A percentile compares a stretch with the other conserved stretches of the same genome.
phyloP scores from a whole-genome alignment of 2,113 vertebrate species.

The Leptobrachium leishanense region DNA sequence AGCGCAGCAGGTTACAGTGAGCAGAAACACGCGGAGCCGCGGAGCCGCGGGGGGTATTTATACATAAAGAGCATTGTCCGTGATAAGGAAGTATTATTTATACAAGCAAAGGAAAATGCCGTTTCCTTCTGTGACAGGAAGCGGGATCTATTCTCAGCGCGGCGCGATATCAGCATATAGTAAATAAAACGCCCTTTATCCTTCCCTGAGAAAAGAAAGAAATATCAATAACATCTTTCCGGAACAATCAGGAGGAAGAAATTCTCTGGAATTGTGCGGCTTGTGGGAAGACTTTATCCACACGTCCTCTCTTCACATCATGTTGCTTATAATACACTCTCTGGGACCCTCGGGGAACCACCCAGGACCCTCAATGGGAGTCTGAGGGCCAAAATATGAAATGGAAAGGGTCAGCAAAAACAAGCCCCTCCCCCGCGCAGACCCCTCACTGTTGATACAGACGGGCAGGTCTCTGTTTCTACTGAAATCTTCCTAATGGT shows the following conservation, averaged over 20 bases:
- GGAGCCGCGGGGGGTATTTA: too few relatives aligned
- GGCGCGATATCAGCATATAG: constrained; percentile 56
- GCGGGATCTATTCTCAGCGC: constrained; percentile 68
- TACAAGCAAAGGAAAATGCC: constrained; percentile 67
- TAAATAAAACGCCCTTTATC: constrained; percentile 61
- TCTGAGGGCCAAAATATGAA: neutral
- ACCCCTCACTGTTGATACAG: constrained; percentile 27
- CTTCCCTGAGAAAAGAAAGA: constrained; percentile 69
- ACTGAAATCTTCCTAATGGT: constrained; percentile 17
- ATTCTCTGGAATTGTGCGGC: too few relatives aligned
- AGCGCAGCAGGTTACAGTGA: too few relatives aligned
- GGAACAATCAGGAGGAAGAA: constrained; percentile 56
- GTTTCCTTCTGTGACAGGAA: constrained; percentile 71
- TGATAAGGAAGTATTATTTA: constrained; percentile 68
- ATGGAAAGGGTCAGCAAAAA: neutral
- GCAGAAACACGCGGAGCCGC: too few relatives aligned
- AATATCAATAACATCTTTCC: constrained; percentile 60
- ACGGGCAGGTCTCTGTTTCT: constrained; percentile 28
- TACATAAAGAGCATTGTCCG: constrained; percentile 46
- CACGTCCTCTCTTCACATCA: too few relatives aligned
- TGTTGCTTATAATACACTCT: neutral
- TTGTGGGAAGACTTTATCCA: too few relatives aligned
- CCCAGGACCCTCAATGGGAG: neutral
- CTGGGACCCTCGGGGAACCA: neutral
- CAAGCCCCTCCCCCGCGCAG: neutral